Evolutionary conservation across 1,140 invertebrate genomes (phyloP).

Genomic region (Drosophila melanica): DNA sequence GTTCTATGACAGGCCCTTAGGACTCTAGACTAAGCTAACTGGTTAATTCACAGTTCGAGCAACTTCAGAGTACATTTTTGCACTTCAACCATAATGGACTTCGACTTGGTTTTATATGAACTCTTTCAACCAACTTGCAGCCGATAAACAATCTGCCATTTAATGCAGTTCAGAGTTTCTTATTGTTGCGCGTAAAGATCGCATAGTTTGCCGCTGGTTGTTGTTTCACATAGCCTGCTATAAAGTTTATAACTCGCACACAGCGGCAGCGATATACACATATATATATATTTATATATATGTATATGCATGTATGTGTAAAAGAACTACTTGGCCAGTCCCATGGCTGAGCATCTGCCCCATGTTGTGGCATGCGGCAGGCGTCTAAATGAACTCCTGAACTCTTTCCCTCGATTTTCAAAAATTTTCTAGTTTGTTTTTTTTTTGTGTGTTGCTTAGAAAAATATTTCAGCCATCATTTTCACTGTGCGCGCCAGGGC

Average conservation of each 20-base stretch:
- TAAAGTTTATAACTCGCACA: constrained; percentile 37
- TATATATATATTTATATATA: neutral
- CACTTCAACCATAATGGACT: constrained; percentile 28
- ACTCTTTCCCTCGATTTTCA: constrained; percentile 24
- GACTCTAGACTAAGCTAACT: constrained; percentile 24
- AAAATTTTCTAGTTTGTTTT: neutral
- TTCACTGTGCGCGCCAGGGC: constrained; percentile 20
- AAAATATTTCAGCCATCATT: constrained; percentile 67
- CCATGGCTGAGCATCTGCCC: constrained; percentile 4
- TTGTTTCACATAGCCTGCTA: constrained; percentile 30
- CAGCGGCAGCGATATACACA: neutral
- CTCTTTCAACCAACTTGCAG: constrained; percentile 25
- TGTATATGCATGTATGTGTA: neutral
- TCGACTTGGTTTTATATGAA: constrained; percentile 48
- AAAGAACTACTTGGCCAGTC: neutral
- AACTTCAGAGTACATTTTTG: constrained; percentile 20
- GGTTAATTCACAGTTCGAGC: constrained; percentile 6
- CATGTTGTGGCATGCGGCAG: constrained; percentile 44
- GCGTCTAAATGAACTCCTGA: constrained; percentile 50
- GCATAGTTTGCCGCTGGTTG: constrained; percentile 13
- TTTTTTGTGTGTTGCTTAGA: constrained; percentile 39
- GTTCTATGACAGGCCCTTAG: constrained; percentile 13
- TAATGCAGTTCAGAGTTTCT: constrained; percentile 3
- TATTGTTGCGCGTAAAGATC: constrained; percentile 6
- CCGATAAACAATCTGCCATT: neutral